These are phyloP conservation scores for Oxyura jamaicensis DNA, from an alignment of 2,113 vertebrate species.

Conservation along the genomic window DNA sequence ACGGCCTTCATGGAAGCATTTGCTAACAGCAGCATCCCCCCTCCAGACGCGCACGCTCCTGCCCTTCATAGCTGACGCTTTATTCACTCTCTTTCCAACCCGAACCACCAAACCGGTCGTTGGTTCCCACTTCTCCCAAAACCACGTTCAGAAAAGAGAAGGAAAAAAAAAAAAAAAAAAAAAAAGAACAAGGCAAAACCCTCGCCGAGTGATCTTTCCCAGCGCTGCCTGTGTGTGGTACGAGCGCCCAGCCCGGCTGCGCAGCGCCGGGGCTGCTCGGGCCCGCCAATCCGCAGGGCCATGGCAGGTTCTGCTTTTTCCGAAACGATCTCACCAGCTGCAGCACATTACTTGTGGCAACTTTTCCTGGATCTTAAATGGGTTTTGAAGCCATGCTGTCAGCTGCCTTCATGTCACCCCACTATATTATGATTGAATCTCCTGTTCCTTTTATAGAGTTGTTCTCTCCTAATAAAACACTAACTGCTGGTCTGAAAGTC, in stretches of 20 bases:
- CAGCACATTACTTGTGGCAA: slow-evolving; percentile 76
- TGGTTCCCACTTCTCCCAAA: slow-evolving; percentile 32
- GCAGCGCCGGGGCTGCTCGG: slow-evolving; percentile 49
- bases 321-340: slow-evolving; percentile 77
- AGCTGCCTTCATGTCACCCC: slow-evolving; percentile 82
- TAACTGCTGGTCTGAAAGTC: slow-evolving; percentile 69
- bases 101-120: slow-evolving; percentile 12
- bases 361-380: slow-evolving; percentile 78
- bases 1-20: neutral
- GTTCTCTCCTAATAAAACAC: slow-evolving; percentile 89
- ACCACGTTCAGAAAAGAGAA: slow-evolving; percentile 20
- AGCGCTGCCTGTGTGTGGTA: slow-evolving; percentile 52
- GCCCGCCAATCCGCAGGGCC: slow-evolving; percentile 47
- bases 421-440: slow-evolving; percentile 79
- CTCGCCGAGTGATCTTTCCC: neutral
- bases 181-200: neutral
- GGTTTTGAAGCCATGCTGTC: slow-evolving; percentile 81
- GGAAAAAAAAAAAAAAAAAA: neutral
- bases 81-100: neutral
- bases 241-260: slow-evolving; percentile 14
- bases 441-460: slow-evolving; percentile 88
- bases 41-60: neutral
- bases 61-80: neutral
- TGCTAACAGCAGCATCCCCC: neutral
- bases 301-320: slow-evolving; percentile 71